phyloP scores from a whole-genome alignment of 2,113 vertebrate genomes.

The Ramphastos sulfuratus region DNA sequence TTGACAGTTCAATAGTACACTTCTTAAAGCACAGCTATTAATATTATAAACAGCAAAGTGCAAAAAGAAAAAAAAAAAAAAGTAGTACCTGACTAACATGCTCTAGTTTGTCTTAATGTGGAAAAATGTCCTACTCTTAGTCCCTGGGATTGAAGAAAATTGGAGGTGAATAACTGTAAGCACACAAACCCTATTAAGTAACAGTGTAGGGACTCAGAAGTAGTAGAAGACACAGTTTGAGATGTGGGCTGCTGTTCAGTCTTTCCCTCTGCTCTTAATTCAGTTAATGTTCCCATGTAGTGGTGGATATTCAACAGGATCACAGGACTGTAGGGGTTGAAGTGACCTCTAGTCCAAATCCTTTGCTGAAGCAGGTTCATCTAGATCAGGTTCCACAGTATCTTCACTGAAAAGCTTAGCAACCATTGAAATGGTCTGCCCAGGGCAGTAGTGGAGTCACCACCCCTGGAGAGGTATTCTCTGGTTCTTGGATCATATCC shows the following conservation, averaged over 20 bases:
- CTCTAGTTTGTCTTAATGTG: conserved; percentile 66
- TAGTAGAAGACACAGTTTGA: not conserved
- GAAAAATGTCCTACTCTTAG: conserved; percentile 52
- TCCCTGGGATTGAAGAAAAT: conserved; percentile 39
- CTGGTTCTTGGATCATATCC: too few species aligned
- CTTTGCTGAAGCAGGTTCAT: too few species aligned
- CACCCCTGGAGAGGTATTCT: too few species aligned
- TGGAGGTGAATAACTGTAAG: conserved; percentile 41
- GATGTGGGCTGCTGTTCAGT: not conserved
- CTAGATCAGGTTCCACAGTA: too few species aligned
- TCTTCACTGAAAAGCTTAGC: too few species aligned
- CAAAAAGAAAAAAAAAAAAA: conserved; percentile 4
- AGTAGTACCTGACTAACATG: conserved; percentile 41
- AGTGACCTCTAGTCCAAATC: too few species aligned
- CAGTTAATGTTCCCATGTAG: not conserved
- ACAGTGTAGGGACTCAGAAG: not conserved
- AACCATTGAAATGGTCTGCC: too few species aligned
- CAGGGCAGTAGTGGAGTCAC: too few species aligned
- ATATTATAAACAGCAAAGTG: conserved; percentile 73
- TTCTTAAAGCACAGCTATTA: conserved; percentile 77
- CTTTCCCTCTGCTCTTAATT: not conserved
- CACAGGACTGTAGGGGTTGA: too few species aligned
- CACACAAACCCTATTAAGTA: conserved; percentile 1
- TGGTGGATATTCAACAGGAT: too few species aligned
- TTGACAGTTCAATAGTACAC: conserved; percentile 73